These are phyloP conservation scores for Seira musarum DNA, from an alignment of 2,888 invertebrate genomes.

Conservation along the genomic window DNA sequence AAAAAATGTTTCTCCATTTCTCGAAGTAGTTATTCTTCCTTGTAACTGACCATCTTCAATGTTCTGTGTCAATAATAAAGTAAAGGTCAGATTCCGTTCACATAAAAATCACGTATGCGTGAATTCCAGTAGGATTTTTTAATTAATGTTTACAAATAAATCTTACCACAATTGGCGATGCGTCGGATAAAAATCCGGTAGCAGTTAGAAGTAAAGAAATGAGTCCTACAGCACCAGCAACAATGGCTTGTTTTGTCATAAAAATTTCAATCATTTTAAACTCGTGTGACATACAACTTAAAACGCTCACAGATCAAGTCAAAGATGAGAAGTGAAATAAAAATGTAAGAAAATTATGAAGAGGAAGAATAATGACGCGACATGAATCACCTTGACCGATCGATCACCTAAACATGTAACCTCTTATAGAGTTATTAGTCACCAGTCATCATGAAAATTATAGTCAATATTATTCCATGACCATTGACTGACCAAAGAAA, in stretches of 20 bases:
- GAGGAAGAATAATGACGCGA: too few relatives aligned
- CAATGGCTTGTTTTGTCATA: constrained; percentile 22
- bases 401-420: too few relatives aligned
- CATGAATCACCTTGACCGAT: too few relatives aligned
- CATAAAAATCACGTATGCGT: not conserved
- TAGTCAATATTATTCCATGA: too few relatives aligned
- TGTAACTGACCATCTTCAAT: too few relatives aligned
- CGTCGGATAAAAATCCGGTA: constrained; percentile 2
- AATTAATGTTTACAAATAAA: constrained; percentile 49
- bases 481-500: too few relatives aligned
- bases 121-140: constrained; percentile 49
- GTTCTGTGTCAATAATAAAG: not conserved
- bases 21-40: constrained; percentile 28
- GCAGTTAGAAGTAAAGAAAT: constrained; percentile 12
- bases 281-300: too few relatives aligned
- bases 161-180: constrained; percentile 54
- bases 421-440: too few relatives aligned
- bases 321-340: too few relatives aligned
- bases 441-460: too few relatives aligned
- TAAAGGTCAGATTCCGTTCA: not conserved
- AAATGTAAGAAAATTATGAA: too few relatives aligned
- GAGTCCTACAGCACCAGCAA: constrained; percentile 27
- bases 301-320: too few relatives aligned
- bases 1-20: constrained; percentile 8
- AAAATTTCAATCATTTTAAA: constrained; percentile 39